A percentile compares a stretch with the other conserved stretches of the same genome.
phyloP scores from a whole-genome alignment of 2,797 vertebrate genomes.

The Melanotaenia maccullochi region DNA sequence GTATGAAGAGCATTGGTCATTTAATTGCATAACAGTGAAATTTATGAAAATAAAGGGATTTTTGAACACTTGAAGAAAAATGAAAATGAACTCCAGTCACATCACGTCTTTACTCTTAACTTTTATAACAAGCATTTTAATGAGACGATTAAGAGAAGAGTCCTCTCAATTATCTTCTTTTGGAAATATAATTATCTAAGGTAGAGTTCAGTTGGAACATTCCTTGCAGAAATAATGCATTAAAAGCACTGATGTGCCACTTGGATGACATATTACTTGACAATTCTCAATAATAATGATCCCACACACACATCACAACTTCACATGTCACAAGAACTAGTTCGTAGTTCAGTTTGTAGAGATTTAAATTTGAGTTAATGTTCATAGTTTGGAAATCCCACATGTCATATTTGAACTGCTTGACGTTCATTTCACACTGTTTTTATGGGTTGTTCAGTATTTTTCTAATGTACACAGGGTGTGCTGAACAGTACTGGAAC shows the following conservation, averaged over 20 bases:
- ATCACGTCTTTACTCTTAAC: neutral
- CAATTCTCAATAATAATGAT: neutral
- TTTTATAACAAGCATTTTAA: neutral
- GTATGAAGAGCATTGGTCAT: neutral
- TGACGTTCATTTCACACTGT: too few relatives aligned
- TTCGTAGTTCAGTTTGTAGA: neutral
- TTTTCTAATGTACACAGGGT: too few relatives aligned
- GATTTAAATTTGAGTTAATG: neutral
- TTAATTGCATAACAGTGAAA: neutral
- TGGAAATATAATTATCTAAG: neutral
- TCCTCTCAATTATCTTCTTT: neutral
- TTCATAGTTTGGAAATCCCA: neutral
- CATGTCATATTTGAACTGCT: neutral
- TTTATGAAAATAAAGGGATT: neutral
- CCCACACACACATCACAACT: neutral
- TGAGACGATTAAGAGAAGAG: neutral
- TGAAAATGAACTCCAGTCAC: neutral
- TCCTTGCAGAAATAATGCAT: neutral
- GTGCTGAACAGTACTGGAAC: too few relatives aligned
- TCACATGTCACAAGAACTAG: neutral
- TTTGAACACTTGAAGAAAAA: conserved; percentile 1
- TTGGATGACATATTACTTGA: neutral
- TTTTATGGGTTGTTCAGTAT: too few relatives aligned
- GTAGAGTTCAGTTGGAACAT: neutral
- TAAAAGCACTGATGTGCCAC: neutral